Evolutionary conservation across 2,797 vertebrate genomes (phyloP), one percentile per base, ranked within the genome.

Genomic region (Periparus ater): DNA sequence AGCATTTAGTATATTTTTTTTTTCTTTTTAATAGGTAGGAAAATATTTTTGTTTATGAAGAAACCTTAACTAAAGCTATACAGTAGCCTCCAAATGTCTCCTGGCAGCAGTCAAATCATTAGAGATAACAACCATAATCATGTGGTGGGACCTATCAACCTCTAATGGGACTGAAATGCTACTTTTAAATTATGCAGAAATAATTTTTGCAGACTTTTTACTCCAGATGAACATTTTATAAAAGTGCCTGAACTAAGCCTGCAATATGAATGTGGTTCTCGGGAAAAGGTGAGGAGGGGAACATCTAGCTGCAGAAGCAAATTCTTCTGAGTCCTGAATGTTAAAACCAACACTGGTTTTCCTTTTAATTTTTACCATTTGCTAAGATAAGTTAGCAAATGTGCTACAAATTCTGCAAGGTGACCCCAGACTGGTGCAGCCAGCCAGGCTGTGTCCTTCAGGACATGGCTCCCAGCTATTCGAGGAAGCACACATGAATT

Each of bases 211-310:
- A 97, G 95, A 97, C 96, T 98, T 97, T 96, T 97, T 96, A 96
- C 96, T 97, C 97, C 97, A 96, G 96, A 97, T 96, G 89, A 97
- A 97, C 96, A 65, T 97, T 97, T 89, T 97, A 77, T 96, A 85
- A 92, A 98, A 98, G 98, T 98, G 98, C 98, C 98, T 98, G 97
- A 98, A 97, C 95, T 96, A 96, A 97, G 96, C 96, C 95, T 97
- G 96, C 96, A 93, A 92, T 83, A 65, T 86, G 96, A 98, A 97
- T 97, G 96, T 97, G 97, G 96, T 97, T 96, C 91, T 96, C 29
- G 90, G 77, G 74, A 82, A 66, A 42, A 73, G 77, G 67, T 72
- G 91, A 94, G 90, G 66, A 84, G 55, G 54, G 67, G 78, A 97
- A 92, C 95, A 87, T 93, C 93, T 51, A 82, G 84, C 85, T 92